phyloP scores from a whole-genome alignment of 2,888 invertebrate genomes.

The Chrysodeixis includens region DNA sequence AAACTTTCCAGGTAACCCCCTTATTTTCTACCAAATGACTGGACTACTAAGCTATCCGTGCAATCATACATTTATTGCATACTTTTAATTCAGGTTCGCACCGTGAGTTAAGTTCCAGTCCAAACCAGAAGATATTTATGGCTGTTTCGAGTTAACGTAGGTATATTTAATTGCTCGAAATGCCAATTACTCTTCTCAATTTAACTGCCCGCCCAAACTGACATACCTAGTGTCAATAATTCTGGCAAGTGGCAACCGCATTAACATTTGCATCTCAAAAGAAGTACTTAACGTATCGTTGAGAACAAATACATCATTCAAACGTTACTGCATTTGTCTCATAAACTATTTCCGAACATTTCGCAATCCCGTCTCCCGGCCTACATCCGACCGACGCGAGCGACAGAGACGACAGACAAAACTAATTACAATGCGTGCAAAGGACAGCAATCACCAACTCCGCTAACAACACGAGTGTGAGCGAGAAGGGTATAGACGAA shows the following conservation, averaged over 20 bases:
- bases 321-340: conserved; percentile 15
- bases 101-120: too few species aligned
- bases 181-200: too few species aligned
- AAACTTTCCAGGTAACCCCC: too few species aligned
- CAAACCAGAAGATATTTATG: too few species aligned
- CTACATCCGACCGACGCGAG: conserved; percentile 48
- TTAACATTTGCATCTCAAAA: conserved; percentile 1
- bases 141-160: too few species aligned
- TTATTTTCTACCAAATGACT: too few species aligned
- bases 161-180: too few species aligned
- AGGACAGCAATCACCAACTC: background rate
- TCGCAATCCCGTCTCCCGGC: conserved; percentile 48
- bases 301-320: background rate
- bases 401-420: conserved; percentile 56
- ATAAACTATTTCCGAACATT: conserved; percentile 34
- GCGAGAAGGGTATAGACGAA: conserved; percentile 26
- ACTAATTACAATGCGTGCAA: conserved; percentile 39
- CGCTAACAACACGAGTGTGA: conserved; percentile 15
- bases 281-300: background rate
- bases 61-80: too few species aligned
- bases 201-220: too few species aligned
- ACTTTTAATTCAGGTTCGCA: too few species aligned
- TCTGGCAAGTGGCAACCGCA: background rate
- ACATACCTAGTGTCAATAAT: too few species aligned
- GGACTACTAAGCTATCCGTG: too few species aligned